Evolutionary conservation across 1,140 invertebrate genomes (phyloP).

Genomic region (Chelonus insularis): DNA sequence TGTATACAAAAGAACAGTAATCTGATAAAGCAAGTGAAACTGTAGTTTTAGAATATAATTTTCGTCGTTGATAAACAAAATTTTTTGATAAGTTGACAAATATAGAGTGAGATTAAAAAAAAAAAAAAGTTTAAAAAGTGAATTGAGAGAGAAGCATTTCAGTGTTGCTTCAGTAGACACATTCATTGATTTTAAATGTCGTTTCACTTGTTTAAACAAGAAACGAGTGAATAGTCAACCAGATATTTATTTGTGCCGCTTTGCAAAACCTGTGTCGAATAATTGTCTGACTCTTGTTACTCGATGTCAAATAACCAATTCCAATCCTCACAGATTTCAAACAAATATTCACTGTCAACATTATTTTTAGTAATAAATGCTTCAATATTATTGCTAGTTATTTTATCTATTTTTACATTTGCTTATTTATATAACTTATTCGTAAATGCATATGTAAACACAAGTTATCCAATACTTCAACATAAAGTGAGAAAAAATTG

Average conservation of each 20-base stretch:
- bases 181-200: slow-evolving; percentile 1
- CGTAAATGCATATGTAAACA: background rate
- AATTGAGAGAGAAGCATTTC: too few relatives aligned
- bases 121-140: background rate
- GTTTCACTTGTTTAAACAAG: slow-evolving; percentile 14
- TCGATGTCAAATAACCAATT: background rate
- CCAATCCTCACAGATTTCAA: background rate
- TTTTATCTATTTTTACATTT: too few relatives aligned
- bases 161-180: background rate
- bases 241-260: slow-evolving; percentile 7
- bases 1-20: too few relatives aligned
- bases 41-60: too few relatives aligned
- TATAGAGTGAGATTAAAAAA: too few relatives aligned
- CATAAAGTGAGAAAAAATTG: too few relatives aligned
- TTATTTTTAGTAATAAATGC: too few relatives aligned
- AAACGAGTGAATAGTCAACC: slow-evolving; percentile 6
- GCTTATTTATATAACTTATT: background rate
- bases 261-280: slow-evolving; percentile 10
- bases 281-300: slow-evolving; percentile 31
- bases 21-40: too few relatives aligned
- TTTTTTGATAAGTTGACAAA: too few relatives aligned
- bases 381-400: too few relatives aligned
- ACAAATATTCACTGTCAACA: background rate
- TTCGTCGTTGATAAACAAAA: too few relatives aligned
- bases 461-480: too few relatives aligned